Conservation (phyloP, 2,113 vertebrate genomes). For the Pitta sordida region DNA sequence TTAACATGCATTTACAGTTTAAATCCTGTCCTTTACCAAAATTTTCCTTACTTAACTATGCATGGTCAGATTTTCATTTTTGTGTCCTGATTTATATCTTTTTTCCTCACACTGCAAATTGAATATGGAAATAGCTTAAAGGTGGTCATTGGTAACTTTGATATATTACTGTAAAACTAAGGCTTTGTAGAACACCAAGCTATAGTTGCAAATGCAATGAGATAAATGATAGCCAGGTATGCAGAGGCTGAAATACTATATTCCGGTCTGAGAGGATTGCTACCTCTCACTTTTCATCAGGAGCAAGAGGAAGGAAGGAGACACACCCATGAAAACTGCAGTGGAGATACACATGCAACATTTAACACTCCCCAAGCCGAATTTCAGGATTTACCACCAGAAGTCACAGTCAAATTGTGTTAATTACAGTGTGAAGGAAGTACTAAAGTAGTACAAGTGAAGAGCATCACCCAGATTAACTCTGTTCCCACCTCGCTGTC, state of each 20-base stretch:
- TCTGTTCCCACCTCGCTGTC: background rate
- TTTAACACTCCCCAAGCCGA: rapidly evolving
- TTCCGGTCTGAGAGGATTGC: rapidly evolving
- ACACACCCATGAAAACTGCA: background rate
- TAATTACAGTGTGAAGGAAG: background rate
- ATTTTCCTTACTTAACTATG: background rate
- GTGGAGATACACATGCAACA: rapidly evolving
- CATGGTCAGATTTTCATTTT: background rate
- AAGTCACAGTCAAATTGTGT: background rate
- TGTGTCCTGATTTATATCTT: background rate
- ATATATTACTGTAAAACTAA: background rate
- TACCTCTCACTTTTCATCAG: background rate
- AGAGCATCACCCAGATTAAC: background rate
- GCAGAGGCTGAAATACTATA: background rate
- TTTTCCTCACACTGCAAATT: background rate
- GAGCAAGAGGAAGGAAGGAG: background rate
- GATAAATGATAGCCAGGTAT: background rate
- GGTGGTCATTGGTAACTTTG: background rate
- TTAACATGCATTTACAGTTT: background rate
- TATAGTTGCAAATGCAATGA: rapidly evolving
- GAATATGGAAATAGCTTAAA: background rate
- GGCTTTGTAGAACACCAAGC: background rate
- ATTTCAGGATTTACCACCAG: background rate
- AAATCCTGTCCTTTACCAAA: background rate
- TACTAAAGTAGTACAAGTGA: background rate